Base-by-base conservation (phyloP, 2,797 vertebrate genomes). In the Leptoclinus maculatus region DNA sequence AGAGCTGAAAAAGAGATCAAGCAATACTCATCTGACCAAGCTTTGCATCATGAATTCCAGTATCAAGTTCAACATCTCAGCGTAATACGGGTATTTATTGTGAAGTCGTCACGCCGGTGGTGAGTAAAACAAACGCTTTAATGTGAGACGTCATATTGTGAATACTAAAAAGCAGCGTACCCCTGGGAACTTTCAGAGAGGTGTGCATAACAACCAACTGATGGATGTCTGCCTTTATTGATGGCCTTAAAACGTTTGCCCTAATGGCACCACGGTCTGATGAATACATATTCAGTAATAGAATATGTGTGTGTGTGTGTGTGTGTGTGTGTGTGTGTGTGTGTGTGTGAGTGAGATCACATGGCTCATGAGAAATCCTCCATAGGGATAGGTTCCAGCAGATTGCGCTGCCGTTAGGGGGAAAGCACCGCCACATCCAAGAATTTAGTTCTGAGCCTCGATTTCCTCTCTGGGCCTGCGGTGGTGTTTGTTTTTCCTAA, bases 401-500 rank as follows among this genome's bases (percentile, higher is more conserved):
- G 91, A 93, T 91, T 90, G 91, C 87, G 74, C 86, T 76, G 90
- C 89, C 79, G 79, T 92, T 87, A 83, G 89, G 88, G 91, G 82
- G 23, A 92, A 90, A 83, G 84, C 69, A 21, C 73, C 57, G 23
- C 83, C 80, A 87, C 90, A 93, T 93, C 91, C 92, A 88, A 90
- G 88, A 91, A 91, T 93, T 91, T 89, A 93, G 81, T 87, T 86
- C 79, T 89, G 80, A 93, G 89, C 90, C 85, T 88, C 62, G 25
- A 89, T 89, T 91, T 92, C 85, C 89, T 89, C 89, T 75, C 72
- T 45, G 74, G 83, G 87, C 86, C 78, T 49, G 72, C 23, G 45
- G 74, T 71, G 78, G 73, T 89, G 89, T 94, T 95, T 93, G 89
- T 94, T 94, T 94, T 91, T 80, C 59, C 83, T 88, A 88, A 92